A percentile compares a stretch with the other conserved stretches of the same genome.
Conservation (phyloP, 2,888 invertebrate species). For the Coenonympha arcania region DNA sequence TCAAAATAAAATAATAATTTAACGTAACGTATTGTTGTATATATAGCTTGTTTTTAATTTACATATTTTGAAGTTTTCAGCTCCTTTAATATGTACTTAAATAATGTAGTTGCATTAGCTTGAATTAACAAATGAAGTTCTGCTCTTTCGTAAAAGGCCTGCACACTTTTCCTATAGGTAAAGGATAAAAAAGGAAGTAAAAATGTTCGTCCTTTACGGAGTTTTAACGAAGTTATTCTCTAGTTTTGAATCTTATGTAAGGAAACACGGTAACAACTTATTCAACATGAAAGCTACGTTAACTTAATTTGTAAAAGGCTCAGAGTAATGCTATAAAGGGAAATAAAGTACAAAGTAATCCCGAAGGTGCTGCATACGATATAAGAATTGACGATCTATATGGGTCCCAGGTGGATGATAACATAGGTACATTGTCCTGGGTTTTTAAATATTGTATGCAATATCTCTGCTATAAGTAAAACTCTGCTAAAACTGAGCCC, state of each 20-base stretch:
- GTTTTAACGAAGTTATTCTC: background rate
- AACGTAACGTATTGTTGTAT: no score
- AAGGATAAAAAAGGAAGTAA: background rate
- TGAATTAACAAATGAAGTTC: background rate
- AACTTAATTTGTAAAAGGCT: constrained; percentile 12
- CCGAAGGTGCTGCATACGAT: constrained; percentile 7
- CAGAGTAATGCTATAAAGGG: constrained; percentile 10
- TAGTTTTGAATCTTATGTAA: background rate
- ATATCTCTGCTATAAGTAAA: background rate
- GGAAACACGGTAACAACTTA: background rate
- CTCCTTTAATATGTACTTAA: no score
- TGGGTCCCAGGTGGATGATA: constrained; percentile 7
- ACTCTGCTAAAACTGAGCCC: background rate
- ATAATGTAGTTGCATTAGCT: no score
- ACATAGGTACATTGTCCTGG: constrained; percentile 4
- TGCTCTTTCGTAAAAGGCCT: background rate
- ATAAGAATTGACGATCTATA: constrained; percentile 8
- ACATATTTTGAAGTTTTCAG: no score
- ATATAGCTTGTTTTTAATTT: no score
- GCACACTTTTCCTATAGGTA: no score
- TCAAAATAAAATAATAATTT: no score
- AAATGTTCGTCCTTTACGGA: background rate
- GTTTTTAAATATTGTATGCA: constrained; percentile 11
- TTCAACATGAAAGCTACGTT: constrained; percentile 3
- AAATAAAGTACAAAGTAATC: constrained; percentile 13